phyloP scores from a whole-genome alignment of 1,140 invertebrate species.

The Pseudomyrmex concolor region DNA sequence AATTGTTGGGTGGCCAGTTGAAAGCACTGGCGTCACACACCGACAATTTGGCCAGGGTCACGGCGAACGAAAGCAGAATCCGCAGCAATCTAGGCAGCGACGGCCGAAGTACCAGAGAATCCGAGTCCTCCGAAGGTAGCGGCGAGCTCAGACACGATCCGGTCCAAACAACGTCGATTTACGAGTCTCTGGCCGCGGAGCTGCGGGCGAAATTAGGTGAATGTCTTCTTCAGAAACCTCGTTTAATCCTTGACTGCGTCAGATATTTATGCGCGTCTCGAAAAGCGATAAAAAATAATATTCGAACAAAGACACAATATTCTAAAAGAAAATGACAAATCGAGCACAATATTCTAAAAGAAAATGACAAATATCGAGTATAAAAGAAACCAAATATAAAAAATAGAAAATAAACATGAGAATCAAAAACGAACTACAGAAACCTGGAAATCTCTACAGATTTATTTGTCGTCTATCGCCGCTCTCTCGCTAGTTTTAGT shows the following conservation, averaged over 20 bases:
- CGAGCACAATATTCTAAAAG: too few relatives aligned
- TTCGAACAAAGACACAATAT: neutral
- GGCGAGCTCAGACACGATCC: conserved; percentile 87
- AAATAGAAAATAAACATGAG: neutral
- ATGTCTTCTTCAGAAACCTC: neutral
- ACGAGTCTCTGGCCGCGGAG: conserved; percentile 96
- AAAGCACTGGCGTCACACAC: conserved; percentile 92
- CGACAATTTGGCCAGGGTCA: conserved; percentile 94
- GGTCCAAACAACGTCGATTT: conserved; percentile 89
- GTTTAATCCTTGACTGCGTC: neutral
- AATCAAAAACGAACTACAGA: neutral
- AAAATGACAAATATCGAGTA: neutral
- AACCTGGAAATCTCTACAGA: neutral
- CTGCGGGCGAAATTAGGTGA: conserved; percentile 92
- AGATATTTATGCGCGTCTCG: neutral
- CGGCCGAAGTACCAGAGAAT: conserved; percentile 90
- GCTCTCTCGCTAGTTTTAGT: neutral
- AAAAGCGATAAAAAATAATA: neutral
- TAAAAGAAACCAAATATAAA: neutral
- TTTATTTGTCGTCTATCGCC: too few relatives aligned
- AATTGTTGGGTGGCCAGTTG: conserved; percentile 92
- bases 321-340: neutral
- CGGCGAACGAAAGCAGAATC: conserved; percentile 86
- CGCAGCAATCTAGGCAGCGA: conserved; percentile 90
- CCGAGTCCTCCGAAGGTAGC: conserved; percentile 89